Conservation (phyloP, 1,140 invertebrate species). For the Hylaeus anthracinus region DNA sequence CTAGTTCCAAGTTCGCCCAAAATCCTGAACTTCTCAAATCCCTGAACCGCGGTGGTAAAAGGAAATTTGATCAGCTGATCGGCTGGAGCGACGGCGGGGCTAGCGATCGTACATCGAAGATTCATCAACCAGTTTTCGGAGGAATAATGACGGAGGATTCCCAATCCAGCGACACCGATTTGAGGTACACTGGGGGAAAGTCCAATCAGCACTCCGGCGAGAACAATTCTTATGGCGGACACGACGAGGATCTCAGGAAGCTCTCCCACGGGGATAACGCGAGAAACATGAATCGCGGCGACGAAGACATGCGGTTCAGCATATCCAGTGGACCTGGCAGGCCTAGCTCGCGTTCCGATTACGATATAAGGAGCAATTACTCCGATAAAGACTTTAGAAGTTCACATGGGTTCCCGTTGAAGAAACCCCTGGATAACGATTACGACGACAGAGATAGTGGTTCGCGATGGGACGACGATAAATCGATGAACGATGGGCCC, state of each 20-base stretch:
- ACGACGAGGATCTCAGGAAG: constrained; percentile 65
- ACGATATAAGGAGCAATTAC: constrained; percentile 63
- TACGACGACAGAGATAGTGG: constrained; percentile 64
- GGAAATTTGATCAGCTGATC: constrained; percentile 78
- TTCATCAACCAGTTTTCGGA: constrained; percentile 74
- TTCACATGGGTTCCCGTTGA: constrained; percentile 47
- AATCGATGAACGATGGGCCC: constrained; percentile 41
- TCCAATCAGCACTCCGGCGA: constrained; percentile 41
- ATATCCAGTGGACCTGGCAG: constrained; percentile 63
- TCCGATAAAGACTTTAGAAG: constrained; percentile 68
- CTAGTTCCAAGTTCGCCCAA: constrained; percentile 79
- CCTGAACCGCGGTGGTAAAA: constrained; percentile 76
- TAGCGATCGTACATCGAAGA: constrained; percentile 69
- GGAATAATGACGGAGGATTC: constrained; percentile 70
- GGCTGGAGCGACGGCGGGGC: constrained; percentile 74
- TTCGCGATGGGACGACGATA: constrained; percentile 71
- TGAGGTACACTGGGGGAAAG: constrained; percentile 61
- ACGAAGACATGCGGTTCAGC: constrained; percentile 65
- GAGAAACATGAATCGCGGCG: constrained; percentile 53
- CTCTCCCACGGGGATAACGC: constrained; percentile 39
- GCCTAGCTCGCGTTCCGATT: constrained; percentile 53
- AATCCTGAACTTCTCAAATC: constrained; percentile 77
- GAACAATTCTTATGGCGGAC: constrained; percentile 41
- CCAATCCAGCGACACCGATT: constrained; percentile 70
- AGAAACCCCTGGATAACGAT: constrained; percentile 61